Evolutionary conservation across 2,113 vertebrate genomes (phyloP).

Genomic region (Eubucco bourcierii): DNA sequence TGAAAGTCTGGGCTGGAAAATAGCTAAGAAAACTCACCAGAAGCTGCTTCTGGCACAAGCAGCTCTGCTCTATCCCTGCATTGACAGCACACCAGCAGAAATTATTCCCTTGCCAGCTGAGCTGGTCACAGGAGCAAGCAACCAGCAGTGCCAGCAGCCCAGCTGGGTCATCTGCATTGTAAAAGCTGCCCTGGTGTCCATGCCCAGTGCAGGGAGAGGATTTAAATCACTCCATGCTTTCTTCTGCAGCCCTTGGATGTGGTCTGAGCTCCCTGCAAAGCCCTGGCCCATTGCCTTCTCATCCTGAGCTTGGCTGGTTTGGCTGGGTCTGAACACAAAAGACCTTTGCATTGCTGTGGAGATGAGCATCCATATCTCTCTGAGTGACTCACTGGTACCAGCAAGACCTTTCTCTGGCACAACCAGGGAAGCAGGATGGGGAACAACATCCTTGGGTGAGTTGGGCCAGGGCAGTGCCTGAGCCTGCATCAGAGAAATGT

Average conservation of each 20-base stretch:
- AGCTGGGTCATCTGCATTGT: neutral
- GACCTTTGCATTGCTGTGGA: neutral
- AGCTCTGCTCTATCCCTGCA: neutral
- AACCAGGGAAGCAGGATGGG: neutral
- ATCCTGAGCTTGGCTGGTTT: neutral
- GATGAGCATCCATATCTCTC: neutral
- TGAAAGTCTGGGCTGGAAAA: neutral
- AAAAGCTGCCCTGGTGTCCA: neutral
- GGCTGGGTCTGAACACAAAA: too few relatives aligned
- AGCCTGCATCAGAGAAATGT: neutral
- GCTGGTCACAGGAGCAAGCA: neutral
- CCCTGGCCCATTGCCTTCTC: accelerated
- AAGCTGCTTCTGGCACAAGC: neutral
- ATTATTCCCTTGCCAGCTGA: neutral
- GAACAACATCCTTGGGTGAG: accelerated
- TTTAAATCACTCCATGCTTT: neutral
- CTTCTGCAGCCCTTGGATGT: neutral
- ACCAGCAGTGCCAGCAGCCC: neutral
- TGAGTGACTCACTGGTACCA: accelerated
- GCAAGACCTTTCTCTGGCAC: neutral
- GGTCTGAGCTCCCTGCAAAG: neutral
- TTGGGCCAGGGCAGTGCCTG: neutral
- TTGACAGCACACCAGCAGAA: neutral
- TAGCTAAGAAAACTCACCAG: neutral
- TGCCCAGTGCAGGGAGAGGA: neutral